These are phyloP conservation scores for Pentalonia nigronervosa DNA, from an alignment of 1,140 invertebrate genomes.

Conservation along the genomic window DNA sequence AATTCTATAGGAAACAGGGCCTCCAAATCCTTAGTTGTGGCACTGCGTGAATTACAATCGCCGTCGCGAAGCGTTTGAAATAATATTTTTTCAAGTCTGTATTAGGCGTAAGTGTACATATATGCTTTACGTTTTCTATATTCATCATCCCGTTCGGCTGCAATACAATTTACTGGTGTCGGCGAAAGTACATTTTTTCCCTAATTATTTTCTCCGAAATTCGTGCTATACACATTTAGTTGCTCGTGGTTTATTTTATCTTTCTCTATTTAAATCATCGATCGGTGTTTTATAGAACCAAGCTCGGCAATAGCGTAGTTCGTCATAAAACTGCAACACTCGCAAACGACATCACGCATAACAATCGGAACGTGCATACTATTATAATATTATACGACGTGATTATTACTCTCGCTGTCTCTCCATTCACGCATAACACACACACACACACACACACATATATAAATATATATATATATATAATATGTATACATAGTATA, in stretches of 20 bases:
- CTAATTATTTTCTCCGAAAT: neutral
- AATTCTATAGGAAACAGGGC: too few species aligned
- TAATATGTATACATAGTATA: neutral
- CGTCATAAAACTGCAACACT: neutral
- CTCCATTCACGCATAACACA: neutral
- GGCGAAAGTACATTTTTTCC: neutral
- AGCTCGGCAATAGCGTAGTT: neutral
- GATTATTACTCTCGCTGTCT: neutral
- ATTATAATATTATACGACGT: constrained; percentile 17
- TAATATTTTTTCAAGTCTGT: too few species aligned
- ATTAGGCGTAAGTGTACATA: neutral
- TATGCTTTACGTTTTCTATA: too few species aligned
- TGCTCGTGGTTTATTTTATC: neutral
- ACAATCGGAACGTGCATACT: constrained; percentile 6
- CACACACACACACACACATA: neutral
- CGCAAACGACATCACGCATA: neutral
- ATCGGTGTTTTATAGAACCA: neutral
- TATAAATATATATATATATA: neutral
- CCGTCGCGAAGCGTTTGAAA: too few species aligned
- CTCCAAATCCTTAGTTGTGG: too few species aligned
- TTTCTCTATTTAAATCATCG: neutral
- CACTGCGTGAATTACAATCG: too few species aligned
- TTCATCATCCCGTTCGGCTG: neutral
- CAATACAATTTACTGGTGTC: neutral
- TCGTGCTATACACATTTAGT: neutral